phyloP scores from a whole-genome alignment of 1,140 invertebrate species.

The Lepidurus arcticus region DNA sequence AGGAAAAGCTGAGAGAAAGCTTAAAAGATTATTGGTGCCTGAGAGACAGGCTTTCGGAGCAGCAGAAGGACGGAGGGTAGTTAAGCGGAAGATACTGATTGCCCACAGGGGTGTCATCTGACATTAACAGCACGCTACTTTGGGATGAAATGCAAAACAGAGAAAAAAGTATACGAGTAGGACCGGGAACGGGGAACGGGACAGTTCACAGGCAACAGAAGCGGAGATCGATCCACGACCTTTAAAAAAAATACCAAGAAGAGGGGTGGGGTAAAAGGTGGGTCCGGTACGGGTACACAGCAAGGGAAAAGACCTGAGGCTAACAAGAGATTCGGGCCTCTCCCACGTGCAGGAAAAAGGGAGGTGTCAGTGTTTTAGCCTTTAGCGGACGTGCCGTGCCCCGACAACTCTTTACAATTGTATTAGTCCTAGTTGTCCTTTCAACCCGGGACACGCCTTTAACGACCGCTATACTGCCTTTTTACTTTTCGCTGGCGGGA shows the following conservation, averaged over 20 bases:
- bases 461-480: not conserved
- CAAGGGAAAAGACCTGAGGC: not conserved
- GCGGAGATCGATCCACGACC: not conserved
- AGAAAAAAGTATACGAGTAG: not conserved
- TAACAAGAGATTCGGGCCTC: not conserved
- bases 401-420: not conserved
- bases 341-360: not conserved
- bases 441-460: slow-evolving; percentile 13
- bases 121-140: not conserved
- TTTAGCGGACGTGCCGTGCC: not conserved
- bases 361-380: not conserved
- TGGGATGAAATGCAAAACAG: not conserved
- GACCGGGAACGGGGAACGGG: not conserved
- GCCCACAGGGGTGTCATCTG: not conserved
- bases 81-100: not conserved
- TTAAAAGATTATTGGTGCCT: too few species aligned
- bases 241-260: not conserved
- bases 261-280: not conserved
- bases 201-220: not conserved
- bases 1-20: too few species aligned
- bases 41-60: not conserved
- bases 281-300: not conserved
- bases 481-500: too few species aligned
- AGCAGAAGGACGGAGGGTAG: slow-evolving; percentile 7
- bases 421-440: not conserved